phyloP scores from a whole-genome alignment of 2,888 invertebrate genomes.

The Plebejus anna region DNA sequence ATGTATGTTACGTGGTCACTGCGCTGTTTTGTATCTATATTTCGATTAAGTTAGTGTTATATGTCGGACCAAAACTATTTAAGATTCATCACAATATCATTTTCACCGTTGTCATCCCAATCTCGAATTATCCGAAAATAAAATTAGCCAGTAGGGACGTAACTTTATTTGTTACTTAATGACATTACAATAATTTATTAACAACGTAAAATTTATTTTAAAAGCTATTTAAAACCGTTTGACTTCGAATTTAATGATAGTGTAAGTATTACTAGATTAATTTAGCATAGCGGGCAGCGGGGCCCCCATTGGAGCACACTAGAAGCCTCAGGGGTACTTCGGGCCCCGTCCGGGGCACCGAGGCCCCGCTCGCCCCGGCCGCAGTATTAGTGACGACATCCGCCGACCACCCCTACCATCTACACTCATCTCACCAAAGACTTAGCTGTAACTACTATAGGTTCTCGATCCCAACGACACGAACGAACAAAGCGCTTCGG shows the following conservation, averaged over 20 bases:
- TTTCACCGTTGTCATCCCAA: constrained; percentile 15
- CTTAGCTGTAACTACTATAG: constrained; percentile 42
- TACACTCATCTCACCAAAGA: constrained; percentile 75
- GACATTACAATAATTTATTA: constrained; percentile 27
- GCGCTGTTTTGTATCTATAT: not conserved
- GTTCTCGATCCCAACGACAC: constrained; percentile 25
- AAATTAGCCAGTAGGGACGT: constrained; percentile 19
- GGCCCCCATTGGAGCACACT: not conserved
- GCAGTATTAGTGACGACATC: constrained; percentile 32
- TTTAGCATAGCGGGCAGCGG: constrained; percentile 1
- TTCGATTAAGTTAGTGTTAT: not conserved
- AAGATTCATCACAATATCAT: not conserved
- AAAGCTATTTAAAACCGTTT: constrained; percentile 12
- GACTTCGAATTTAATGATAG: constrained; percentile 26
- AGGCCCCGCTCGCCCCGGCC: not conserved
- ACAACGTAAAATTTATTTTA: constrained; percentile 24
- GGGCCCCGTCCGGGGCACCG: not conserved
- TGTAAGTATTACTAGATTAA: constrained; percentile 17
- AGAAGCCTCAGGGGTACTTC: not conserved
- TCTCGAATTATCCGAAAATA: not conserved
- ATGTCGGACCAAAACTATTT: constrained; percentile 21
- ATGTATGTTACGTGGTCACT: not conserved
- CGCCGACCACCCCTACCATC: constrained; percentile 44
- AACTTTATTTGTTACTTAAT: constrained; percentile 14
- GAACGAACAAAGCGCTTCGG: constrained; percentile 24